A percentile compares a stretch with the other conserved stretches of the same genome.
These are phyloP conservation scores for Ctenicera cuprea DNA, from an alignment of 2,888 invertebrate genomes.

Conservation along the genomic window DNA sequence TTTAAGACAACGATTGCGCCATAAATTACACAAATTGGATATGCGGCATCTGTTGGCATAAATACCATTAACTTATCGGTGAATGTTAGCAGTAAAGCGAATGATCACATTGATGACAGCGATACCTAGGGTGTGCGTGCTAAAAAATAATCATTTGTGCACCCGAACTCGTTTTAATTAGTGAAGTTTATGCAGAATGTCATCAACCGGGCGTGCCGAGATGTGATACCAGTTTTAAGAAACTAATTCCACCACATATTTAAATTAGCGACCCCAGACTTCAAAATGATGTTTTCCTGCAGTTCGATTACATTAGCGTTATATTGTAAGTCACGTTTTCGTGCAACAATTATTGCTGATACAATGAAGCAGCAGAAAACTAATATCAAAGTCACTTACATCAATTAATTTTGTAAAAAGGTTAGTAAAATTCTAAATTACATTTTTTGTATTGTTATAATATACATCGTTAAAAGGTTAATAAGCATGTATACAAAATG, in stretches of 20 bases:
- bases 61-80: slow-evolving; percentile 48
- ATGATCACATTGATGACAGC: slow-evolving; percentile 41
- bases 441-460: neutral
- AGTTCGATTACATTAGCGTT: slow-evolving; percentile 33
- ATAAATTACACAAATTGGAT: slow-evolving; percentile 32
- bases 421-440: neutral
- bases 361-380: neutral
- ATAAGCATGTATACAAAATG: neutral
- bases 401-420: neutral
- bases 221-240: slow-evolving; percentile 62
- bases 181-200: slow-evolving; percentile 59
- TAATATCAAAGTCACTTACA: neutral
- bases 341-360: neutral
- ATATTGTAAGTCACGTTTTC: neutral
- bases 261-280: slow-evolving; percentile 54
- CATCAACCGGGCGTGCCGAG: slow-evolving; percentile 58
- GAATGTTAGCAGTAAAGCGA: slow-evolving; percentile 40
- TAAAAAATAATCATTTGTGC: slow-evolving; percentile 55
- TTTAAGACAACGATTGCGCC: slow-evolving; percentile 10
- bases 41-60: slow-evolving; percentile 40
- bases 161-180: slow-evolving; percentile 56
- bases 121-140: slow-evolving; percentile 51
- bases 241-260: slow-evolving; percentile 60
- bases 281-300: slow-evolving; percentile 28
- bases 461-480: neutral